Evolutionary conservation across 2,113 vertebrate genomes (phyloP).

Genomic region (Struthio camelus): DNA sequence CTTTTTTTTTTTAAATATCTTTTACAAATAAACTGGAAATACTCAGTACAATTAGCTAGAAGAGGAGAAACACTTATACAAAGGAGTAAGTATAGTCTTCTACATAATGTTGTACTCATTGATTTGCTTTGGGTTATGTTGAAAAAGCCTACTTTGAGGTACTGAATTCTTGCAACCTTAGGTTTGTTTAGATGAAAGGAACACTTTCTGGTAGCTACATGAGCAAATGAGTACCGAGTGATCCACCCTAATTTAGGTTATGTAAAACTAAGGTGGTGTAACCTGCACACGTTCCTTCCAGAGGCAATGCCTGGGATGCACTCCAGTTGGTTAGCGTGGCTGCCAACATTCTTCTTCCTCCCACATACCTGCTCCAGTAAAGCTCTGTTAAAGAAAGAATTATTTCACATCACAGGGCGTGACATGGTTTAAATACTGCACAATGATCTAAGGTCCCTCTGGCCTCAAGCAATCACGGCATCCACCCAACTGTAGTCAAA

Average conservation of each 20-base stretch:
- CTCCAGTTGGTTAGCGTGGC: not conserved
- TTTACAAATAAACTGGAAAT: not conserved
- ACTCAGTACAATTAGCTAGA: not conserved
- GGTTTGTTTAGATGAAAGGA: constrained; percentile 52
- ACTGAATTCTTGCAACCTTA: constrained; percentile 46
- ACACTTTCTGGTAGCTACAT: not conserved
- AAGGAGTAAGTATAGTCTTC: constrained; percentile 3
- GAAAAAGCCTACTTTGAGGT: constrained; percentile 49
- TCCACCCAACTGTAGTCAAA: not conserved
- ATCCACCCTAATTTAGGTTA: constrained; percentile 13
- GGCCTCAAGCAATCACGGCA: not conserved
- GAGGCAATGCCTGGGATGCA: not conserved
- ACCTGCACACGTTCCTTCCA: not conserved
- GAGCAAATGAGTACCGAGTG: not conserved
- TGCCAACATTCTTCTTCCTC: not conserved
- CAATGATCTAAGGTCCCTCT: not conserved
- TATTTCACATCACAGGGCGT: not conserved
- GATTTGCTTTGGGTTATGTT: constrained; percentile 45
- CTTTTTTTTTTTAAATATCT: not conserved
- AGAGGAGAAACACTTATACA: not conserved
- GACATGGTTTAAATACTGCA: not conserved
- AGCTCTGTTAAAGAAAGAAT: not conserved
- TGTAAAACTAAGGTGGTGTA: not conserved
- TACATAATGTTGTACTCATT: constrained; percentile 41
- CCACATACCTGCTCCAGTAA: not conserved